These are phyloP conservation scores for Anolis carolinensis DNA, from an alignment of 2,113 vertebrate species.

Conservation along the genomic window DNA sequence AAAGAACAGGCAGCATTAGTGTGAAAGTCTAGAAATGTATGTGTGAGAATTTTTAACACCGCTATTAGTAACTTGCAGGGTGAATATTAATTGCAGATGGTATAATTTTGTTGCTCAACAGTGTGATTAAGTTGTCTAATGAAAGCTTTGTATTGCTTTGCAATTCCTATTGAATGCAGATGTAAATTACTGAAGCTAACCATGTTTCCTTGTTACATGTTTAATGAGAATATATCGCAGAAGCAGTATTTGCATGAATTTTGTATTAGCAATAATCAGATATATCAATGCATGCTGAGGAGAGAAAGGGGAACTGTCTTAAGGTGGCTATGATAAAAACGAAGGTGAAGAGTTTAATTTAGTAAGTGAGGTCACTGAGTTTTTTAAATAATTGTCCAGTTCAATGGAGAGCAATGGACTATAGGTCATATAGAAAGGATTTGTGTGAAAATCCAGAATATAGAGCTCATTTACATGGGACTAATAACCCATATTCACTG, in stretches of 20 bases:
- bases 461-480: too few relatives aligned
- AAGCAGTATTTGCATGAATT: background rate
- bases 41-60: background rate
- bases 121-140: background rate
- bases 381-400: too few relatives aligned
- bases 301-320: background rate
- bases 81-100: slow-evolving; percentile 7
- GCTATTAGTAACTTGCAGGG: background rate
- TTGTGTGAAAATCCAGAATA: too few relatives aligned
- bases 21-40: background rate
- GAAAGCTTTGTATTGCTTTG: background rate
- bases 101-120: background rate
- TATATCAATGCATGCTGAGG: background rate
- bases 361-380: background rate
- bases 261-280: background rate
- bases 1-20: background rate
- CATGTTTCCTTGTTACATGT: background rate
- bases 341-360: background rate
- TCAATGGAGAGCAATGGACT: background rate
- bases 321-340: background rate
- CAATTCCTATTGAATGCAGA: background rate
- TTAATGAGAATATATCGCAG: background rate
- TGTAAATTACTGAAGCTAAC: background rate
- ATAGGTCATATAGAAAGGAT: background rate
- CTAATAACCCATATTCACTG: too few relatives aligned